A percentile compares a stretch with the other conserved stretches of the same genome.
These are phyloP conservation scores for Meloe dianella DNA, from an alignment of 2,888 invertebrate species.

Conservation along the genomic window DNA sequence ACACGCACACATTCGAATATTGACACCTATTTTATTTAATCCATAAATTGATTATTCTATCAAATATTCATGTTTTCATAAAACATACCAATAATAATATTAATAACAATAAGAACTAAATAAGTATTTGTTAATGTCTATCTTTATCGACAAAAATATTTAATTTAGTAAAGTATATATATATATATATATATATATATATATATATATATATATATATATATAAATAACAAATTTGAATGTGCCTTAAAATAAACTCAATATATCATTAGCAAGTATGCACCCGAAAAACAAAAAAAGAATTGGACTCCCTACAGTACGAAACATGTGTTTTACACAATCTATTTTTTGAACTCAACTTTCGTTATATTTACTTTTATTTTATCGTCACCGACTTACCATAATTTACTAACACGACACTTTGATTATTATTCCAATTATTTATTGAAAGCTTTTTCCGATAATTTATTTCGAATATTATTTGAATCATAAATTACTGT, in stretches of 20 bases:
- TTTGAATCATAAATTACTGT: neutral
- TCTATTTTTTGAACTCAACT: conserved; percentile 32
- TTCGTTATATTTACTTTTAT: conserved; percentile 31
- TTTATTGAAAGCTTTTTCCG: conserved; percentile 17
- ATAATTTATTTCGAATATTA: conserved; percentile 16
- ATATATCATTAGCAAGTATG: conserved; percentile 39
- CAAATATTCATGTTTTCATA: neutral
- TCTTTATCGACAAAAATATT: conserved; percentile 42
- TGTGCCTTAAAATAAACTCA: conserved; percentile 44
- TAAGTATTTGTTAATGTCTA: neutral
- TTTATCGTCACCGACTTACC: conserved; percentile 29
- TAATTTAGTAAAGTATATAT: conserved; percentile 44
- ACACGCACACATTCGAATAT: conserved; percentile 14
- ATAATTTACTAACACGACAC: conserved; percentile 29
- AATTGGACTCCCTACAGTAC: conserved; percentile 26
- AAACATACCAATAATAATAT: neutral
- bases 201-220: no score
- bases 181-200: no score
- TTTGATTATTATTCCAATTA: conserved; percentile 24
- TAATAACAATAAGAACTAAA: neutral
- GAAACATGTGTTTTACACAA: conserved; percentile 32
- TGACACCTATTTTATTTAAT: conserved; percentile 8
- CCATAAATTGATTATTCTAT: conserved; percentile 8
- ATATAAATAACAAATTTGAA: conserved; percentile 36
- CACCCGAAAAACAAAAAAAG: conserved; percentile 22